Evolutionary conservation across 1,140 invertebrate genomes (phyloP), one percentile per base, ranked within the genome.

Genomic region (Sycophila sp.): DNA sequence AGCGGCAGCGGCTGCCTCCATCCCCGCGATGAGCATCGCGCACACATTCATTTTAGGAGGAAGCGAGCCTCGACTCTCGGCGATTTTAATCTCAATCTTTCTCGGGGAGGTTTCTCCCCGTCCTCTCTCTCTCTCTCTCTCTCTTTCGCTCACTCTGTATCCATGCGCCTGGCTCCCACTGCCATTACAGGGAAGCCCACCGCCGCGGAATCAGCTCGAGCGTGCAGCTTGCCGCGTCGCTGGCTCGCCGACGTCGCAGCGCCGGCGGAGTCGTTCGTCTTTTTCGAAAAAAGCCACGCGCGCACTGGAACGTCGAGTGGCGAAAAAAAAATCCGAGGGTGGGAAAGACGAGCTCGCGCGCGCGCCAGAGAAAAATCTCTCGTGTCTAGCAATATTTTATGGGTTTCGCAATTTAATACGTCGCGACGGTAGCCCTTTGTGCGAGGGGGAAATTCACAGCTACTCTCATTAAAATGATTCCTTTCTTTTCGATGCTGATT

Each of bases 81-180:
- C 55, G 55, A 67, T 67, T 67, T 67, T 67, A 67, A 67, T 67
- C 65, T 67, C 65, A 67, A 67, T 67, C 65, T 67, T 67, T 67
- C 38, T 53, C 64, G 13, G 49, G 24, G 15, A 66, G 36, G 34
- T 40, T 65, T 55, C 40, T n/a, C 45, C 24, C 24, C 42, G 42
- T 55, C 51, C 51, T 15, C 17, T 15, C n/a, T 28, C 26, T 32
- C n/a, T n/a, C n/a, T 10, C 53, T 17, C 28, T 32, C 17, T 32
- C 53, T n/a, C n/a, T 17, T n/a, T 32, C 22, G n/a, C 38, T 32
- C 11, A 1, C n/a, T 26, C 24, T 19, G n/a, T n/a, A n/a, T n/a
- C n/a, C n/a, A n/a, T n/a, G n/a, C 30, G 7, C 5, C 36, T 60
- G 10, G n/a, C 60, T 24, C 8, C 45, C 22, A 15, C 42, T 47